Evolutionary conservation across 2,113 vertebrate genomes (phyloP).

Genomic region (Oceanodroma tethys): DNA sequence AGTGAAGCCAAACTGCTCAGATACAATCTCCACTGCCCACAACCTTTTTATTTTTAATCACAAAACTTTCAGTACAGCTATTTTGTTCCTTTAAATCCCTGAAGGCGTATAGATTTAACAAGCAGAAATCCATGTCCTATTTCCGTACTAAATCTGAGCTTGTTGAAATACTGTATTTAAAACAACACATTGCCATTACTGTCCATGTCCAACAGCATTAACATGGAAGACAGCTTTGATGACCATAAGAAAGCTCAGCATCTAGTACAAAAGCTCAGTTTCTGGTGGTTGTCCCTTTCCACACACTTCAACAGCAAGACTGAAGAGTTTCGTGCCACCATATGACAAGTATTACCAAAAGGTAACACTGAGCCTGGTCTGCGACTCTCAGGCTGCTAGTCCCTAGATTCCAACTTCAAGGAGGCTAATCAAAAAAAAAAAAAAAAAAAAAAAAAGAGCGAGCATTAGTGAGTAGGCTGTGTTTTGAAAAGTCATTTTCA

Average conservation of each 20-base stretch:
- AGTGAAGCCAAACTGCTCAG: not conserved
- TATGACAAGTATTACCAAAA: not conserved
- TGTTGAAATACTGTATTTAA: not conserved
- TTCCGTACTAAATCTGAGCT: not conserved
- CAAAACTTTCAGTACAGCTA: not conserved
- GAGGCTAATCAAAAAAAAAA: not conserved
- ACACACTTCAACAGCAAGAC: not conserved
- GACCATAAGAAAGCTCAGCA: not conserved
- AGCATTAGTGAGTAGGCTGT: not conserved
- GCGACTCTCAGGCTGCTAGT: not conserved
- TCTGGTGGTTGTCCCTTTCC: not conserved
- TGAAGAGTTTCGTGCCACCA: not conserved
- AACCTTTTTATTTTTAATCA: slow-evolving; percentile 25
- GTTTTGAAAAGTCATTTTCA: not conserved
- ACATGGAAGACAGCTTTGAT: not conserved
- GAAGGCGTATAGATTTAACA: not conserved
- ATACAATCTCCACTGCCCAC: slow-evolving; percentile 14
- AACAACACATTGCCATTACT: not conserved
- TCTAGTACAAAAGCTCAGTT: not conserved
- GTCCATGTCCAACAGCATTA: not conserved
- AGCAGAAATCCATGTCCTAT: not conserved
- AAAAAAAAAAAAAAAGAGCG: too few relatives aligned
- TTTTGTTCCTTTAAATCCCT: slow-evolving; percentile 2
- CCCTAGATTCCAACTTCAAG: not conserved
- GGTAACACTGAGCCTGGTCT: not conserved